phyloP scores from a whole-genome alignment of 2,888 invertebrate species.

The Pelosia muscerda region DNA sequence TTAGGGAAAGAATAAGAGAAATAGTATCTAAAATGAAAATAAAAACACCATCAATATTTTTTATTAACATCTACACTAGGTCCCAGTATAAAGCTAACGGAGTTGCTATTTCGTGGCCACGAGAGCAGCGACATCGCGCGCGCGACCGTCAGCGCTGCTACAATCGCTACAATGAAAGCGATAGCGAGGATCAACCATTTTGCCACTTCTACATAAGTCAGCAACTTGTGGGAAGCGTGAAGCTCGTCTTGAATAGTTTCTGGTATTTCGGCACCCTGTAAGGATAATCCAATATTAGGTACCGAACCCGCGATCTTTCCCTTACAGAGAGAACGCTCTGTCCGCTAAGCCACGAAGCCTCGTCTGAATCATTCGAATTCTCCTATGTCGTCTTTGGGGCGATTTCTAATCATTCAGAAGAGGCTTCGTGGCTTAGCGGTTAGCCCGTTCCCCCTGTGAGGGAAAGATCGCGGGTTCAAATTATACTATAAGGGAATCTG shows the following conservation, averaged over 20 bases:
- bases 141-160: slow-evolving; percentile 55
- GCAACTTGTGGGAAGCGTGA: slow-evolving; percentile 64
- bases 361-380: no score
- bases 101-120: slow-evolving; percentile 69
- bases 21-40: slow-evolving; percentile 12
- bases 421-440: no score
- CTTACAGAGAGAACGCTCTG: no score
- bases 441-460: no score
- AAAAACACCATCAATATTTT: slow-evolving; percentile 54
- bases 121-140: slow-evolving; percentile 59
- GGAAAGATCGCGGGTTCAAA: no score
- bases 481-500: no score
- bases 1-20: background rate
- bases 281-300: slow-evolving; percentile 19
- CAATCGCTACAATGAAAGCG: slow-evolving; percentile 58
- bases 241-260: slow-evolving; percentile 69
- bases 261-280: slow-evolving; percentile 77
- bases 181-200: slow-evolving; percentile 76
- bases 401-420: no score
- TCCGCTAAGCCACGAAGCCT: no score
- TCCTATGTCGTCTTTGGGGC: no score
- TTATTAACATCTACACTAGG: slow-evolving; percentile 68
- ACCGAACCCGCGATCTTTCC: no score
- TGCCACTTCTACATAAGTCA: slow-evolving; percentile 70
- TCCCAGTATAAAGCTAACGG: slow-evolving; percentile 74